Base-by-base conservation (phyloP, 2,888 invertebrate genomes). In the Cheilosia pagana region DNA sequence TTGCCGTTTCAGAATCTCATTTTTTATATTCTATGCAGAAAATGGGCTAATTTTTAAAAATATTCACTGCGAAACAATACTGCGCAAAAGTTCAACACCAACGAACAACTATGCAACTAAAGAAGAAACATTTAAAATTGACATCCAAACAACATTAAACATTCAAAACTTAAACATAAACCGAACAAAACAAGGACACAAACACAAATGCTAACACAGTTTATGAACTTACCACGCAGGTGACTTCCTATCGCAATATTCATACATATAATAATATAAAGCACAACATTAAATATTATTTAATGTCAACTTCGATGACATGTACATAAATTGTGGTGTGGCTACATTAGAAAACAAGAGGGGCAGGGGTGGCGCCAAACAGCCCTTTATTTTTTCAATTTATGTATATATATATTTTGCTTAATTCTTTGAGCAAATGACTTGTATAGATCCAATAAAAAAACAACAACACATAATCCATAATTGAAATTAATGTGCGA, bases 211-310 rank as follows among this genome's bases (percentile, higher is more conserved):
- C 21, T 55, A 10, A 53, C n/a, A 31, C 41, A 7, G 14, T 43
- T 68, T 50, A 28, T 81, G 1, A 71, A 85, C 85, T 85, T 85
- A 85, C 85, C 85, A 71, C 81, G 81, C 45, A 76, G 79, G 81
- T 75, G 85, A 81, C 85, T 81, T 85, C 85, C 85, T 85, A 85
- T 85, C 85, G 85, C 81, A 85, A 81, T 71, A 85, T 81, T 85
- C 85, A 85, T 85, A 85, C 85, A 85, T 81, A 85, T 81, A 85
- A 81, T 81, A 85, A 85, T 85, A 85, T 81, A 85, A 85, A 85
- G 79, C 71, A 81, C 85, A 85, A 81, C 74, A 81, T 85, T 85
- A 81, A 85, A 75, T 81, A 60, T 76, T 85, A 81, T 85, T 72
- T 81, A 67, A 81, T 85, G 85, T 71, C 85, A 45, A 81, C 75